These are phyloP conservation scores for Idaea aversata DNA, from an alignment of 2,888 invertebrate genomes.

Conservation along the genomic window DNA sequence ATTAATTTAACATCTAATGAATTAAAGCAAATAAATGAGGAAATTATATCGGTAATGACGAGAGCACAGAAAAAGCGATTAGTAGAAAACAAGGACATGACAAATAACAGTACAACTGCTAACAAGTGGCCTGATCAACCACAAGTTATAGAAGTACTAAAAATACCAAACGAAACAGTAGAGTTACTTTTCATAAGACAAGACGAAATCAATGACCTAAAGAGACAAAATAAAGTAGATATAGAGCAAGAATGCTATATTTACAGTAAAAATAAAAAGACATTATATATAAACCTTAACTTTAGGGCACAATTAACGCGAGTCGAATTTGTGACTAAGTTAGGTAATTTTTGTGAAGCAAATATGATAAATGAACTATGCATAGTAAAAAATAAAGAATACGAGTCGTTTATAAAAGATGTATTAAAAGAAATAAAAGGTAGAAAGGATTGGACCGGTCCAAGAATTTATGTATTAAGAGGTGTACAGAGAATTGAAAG, in stretches of 20 bases:
- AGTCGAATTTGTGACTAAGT: not conserved
- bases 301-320: conserved; percentile 9
- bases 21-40: conserved; percentile 12
- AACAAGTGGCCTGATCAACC: no score
- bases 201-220: not conserved
- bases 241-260: not conserved
- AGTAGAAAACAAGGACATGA: conserved; percentile 1
- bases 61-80: conserved; percentile 6
- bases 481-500: conserved; percentile 20
- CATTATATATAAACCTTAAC: not conserved
- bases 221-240: not conserved
- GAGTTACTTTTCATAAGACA: not conserved
- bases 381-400: not conserved
- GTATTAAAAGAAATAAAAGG: no score
- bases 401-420: not conserved
- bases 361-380: no score
- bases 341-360: not conserved
- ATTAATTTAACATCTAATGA: conserved; percentile 11
- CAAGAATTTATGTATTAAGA: conserved; percentile 25
- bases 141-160: not conserved
- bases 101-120: no score
- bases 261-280: not conserved
- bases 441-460: conserved; percentile 11
- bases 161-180: not conserved
- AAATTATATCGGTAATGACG: conserved; percentile 9